phyloP scores from a whole-genome alignment of 2,113 vertebrate species.

The Apeltes quadracus region DNA sequence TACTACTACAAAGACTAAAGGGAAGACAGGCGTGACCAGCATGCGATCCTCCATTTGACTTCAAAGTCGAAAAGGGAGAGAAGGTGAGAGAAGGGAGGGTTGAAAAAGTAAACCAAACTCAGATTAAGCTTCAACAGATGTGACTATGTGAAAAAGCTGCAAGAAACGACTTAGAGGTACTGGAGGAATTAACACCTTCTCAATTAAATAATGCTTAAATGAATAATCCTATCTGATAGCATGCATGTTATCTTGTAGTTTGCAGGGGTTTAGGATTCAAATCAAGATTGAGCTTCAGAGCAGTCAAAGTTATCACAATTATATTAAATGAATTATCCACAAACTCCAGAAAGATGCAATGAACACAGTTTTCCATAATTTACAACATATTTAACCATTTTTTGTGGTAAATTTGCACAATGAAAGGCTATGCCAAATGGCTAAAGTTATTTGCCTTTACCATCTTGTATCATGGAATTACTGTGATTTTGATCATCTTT shows the following conservation, averaged over 20 bases:
- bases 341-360: background rate
- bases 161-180: background rate
- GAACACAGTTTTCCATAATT: no score
- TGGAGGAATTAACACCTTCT: background rate
- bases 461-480: background rate
- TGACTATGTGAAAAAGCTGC: background rate
- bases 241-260: background rate
- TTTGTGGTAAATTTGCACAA: background rate
- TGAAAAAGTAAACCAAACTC: constrained; percentile 21
- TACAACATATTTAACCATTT: no score
- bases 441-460: background rate
- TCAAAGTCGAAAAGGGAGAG: constrained; percentile 43
- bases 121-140: background rate
- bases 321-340: background rate
- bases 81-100: constrained; percentile 6
- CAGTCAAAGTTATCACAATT: background rate
- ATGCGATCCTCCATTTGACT: constrained; percentile 47
- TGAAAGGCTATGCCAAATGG: background rate
- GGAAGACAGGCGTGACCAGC: constrained; percentile 2
- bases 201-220: background rate
- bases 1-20: constrained; percentile 29
- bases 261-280: background rate
- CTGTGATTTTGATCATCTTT: background rate
- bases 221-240: background rate
- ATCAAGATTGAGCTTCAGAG: background rate